Base-by-base conservation (phyloP, 92 coral and sea anemone genomes). In the Hydrozoanthus gracilis region DNA sequence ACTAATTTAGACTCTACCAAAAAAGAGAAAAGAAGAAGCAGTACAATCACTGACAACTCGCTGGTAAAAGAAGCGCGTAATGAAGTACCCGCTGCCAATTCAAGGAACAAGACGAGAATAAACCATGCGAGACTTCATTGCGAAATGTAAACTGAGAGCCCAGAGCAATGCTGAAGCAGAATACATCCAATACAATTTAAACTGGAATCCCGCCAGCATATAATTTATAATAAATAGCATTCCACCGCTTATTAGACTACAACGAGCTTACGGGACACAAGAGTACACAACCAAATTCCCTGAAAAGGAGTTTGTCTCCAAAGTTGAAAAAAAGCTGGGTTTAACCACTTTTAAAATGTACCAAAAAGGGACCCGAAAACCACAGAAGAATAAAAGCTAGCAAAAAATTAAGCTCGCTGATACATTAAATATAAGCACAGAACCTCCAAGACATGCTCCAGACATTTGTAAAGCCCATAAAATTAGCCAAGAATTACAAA, bases 311-410 rank as follows among this genome's bases (percentile, higher is more conserved):
- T 12, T 89, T 79, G 35, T 11, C 83, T 17, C 44, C 73, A 72
- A 52, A 83, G 52, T 48, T 86, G 86, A 84, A 89, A 89, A 56
- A 46, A 12, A 89, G 4, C 82, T 84, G 86, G 86, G 89, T 72
- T 84, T 44, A 35, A 20, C 64, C 88, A 89, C 89, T 89, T 89
- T 77, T 39, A 76, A 62, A 77, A 82, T 11, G 89, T 89, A 10
- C 92, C 85, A 35, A 86, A 83, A 12, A 77, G 48, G 47, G 15
- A 84, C 56, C 77, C 88, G 51, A 76, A 35, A 64, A 83, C 84
- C 16, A 54, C 87, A 48, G 83, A 20, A 49, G 74, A 88, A 51
- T 77, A 76, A 77, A 65, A 83, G 39, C 67, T 88, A 64, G 82
- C 83, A 61, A 74, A 39, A n/a, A 39, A 65, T 75, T 52, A 71